Percentiles rank a stretch among this genome's conserved stretches.
Evolutionary conservation across 2,797 vertebrate genomes (phyloP).

Genomic region (Eulemur coronatus): DNA sequence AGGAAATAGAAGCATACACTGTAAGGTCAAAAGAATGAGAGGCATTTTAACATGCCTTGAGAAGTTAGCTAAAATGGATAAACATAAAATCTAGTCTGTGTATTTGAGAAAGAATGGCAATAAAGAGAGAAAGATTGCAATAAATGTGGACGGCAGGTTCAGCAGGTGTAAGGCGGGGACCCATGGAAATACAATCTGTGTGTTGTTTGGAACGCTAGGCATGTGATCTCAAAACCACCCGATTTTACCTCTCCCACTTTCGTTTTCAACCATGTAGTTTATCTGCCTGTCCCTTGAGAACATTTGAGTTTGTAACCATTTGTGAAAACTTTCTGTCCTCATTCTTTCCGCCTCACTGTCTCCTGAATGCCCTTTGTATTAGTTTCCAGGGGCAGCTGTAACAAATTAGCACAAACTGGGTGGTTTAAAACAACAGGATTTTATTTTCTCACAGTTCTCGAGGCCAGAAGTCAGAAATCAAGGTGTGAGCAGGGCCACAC

Average conservation of each 20-base stretch:
- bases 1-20: constrained; percentile 7
- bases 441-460: not conserved
- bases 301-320: not conserved
- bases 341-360: not conserved
- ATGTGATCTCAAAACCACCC: not conserved
- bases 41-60: not conserved
- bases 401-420: not conserved
- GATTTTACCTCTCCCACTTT: not conserved
- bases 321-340: not conserved
- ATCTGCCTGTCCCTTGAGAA: not conserved
- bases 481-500: not conserved
- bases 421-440: not conserved
- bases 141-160: not conserved
- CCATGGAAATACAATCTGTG: not conserved
- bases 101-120: not conserved
- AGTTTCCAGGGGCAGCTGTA: not conserved
- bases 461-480: not conserved
- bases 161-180: not conserved
- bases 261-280: not conserved
- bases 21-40: not conserved
- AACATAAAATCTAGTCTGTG: not conserved
- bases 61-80: not conserved
- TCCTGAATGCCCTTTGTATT: not conserved
- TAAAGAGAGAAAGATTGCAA: not conserved
- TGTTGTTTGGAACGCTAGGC: not conserved